These are phyloP conservation scores for Paraescarpia echinospica DNA, from an alignment of 1,140 invertebrate species.

Conservation along the genomic window DNA sequence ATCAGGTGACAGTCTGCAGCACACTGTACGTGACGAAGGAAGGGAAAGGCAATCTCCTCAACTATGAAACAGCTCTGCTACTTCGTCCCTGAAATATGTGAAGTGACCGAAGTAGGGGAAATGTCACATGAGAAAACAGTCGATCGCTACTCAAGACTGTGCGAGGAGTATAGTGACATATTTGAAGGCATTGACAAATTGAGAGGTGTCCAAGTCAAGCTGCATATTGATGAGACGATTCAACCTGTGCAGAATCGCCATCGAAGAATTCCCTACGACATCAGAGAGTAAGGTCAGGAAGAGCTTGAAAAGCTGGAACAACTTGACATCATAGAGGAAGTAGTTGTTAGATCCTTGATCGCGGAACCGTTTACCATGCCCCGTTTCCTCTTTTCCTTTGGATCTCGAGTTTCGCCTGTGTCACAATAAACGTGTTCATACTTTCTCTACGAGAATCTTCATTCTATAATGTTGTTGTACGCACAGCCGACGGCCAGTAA, in stretches of 20 bases:
- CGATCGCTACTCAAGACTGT: constrained; percentile 1
- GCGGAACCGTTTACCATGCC: too few species aligned
- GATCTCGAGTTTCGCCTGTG: too few species aligned
- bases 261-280: constrained; percentile 35
- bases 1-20: not conserved
- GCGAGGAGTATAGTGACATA: constrained; percentile 9
- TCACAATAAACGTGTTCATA: too few species aligned
- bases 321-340: constrained; percentile 40
- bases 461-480: too few species aligned
- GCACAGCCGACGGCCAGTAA: too few species aligned
- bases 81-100: not conserved
- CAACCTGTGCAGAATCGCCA: constrained; percentile 32
- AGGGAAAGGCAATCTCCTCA: constrained; percentile 12
- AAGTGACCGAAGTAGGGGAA: too few species aligned
- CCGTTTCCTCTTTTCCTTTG: too few species aligned
- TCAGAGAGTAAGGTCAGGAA: constrained; percentile 31
- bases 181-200: constrained; percentile 26
- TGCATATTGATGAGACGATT: constrained; percentile 37
- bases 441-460: too few species aligned
- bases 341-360: too few species aligned
- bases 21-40: not conserved
- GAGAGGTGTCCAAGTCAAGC: constrained; percentile 32
- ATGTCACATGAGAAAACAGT: not conserved
- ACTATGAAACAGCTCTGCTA: not conserved
- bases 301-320: constrained; percentile 35